phyloP scores from a whole-genome alignment of 2,888 invertebrate genomes.

The Uloborus plumipes region DNA sequence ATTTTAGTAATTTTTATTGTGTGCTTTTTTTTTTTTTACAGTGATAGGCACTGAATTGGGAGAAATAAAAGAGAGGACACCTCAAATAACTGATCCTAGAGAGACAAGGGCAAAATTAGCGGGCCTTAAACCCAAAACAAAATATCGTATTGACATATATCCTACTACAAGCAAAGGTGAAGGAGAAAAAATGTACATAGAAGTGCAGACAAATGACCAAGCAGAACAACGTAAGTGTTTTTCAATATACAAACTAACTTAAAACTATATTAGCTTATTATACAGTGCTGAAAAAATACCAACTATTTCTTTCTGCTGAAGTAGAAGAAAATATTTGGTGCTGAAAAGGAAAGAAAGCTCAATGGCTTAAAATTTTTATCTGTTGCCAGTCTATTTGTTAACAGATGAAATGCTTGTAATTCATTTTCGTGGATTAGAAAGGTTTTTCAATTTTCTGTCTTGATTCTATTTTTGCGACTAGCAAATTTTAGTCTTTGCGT shows the following conservation, averaged over 20 bases:
- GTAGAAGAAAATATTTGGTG: too few species aligned
- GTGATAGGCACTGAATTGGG: slow-evolving; percentile 74
- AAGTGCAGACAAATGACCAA: slow-evolving; percentile 54
- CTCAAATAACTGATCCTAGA: slow-evolving; percentile 84
- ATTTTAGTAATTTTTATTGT: background rate
- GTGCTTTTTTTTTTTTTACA: slow-evolving; percentile 9
- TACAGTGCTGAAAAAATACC: too few species aligned
- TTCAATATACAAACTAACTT: slow-evolving; percentile 56
- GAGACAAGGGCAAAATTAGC: slow-evolving; percentile 86
- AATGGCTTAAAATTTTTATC: too few species aligned
- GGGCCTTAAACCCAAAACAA: slow-evolving; percentile 69
- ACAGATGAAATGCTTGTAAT: too few species aligned
- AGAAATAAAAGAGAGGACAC: slow-evolving; percentile 77
- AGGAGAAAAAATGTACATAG: slow-evolving; percentile 59
- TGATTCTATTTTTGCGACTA: too few species aligned
- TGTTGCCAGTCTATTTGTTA: too few species aligned
- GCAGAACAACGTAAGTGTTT: slow-evolving; percentile 72
- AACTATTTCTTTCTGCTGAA: too few species aligned
- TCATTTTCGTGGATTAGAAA: too few species aligned
- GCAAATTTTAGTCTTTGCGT: too few species aligned
- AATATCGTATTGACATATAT: slow-evolving; percentile 58
- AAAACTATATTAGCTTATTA: too few species aligned
- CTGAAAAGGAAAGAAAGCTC: too few species aligned
- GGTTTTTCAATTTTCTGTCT: too few species aligned
- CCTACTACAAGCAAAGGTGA: slow-evolving; percentile 53